phyloP scores from a whole-genome alignment of 1,140 invertebrate species.

The Parapsyche elsis region DNA sequence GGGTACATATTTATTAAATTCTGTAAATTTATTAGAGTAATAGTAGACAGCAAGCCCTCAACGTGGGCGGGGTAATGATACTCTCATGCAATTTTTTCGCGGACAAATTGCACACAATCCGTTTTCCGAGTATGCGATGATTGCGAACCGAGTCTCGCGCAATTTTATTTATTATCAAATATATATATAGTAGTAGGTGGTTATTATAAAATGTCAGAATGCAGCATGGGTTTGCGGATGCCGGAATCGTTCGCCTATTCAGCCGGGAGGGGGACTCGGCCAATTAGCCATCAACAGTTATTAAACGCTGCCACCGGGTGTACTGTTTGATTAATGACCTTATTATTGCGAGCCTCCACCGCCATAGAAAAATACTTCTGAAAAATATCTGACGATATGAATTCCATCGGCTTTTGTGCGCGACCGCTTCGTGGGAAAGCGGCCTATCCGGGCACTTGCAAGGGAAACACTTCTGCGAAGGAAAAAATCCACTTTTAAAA shows the following conservation, averaged over 20 bases:
- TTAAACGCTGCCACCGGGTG: slow-evolving; percentile 52
- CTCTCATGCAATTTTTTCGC: neutral
- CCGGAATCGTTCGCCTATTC: neutral
- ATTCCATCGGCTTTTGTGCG: slow-evolving; percentile 41
- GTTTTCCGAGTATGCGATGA: no score
- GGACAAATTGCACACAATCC: neutral
- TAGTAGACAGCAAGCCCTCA: neutral
- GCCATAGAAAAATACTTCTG: slow-evolving; percentile 54
- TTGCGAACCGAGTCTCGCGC: no score
- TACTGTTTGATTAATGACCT: slow-evolving; percentile 55
- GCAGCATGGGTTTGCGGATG: neutral
- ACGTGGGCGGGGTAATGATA: slow-evolving; percentile 3
- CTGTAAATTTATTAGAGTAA: no score
- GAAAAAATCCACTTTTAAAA: no score
- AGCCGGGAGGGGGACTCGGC: slow-evolving; percentile 6
- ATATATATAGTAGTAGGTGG: no score
- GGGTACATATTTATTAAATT: no score
- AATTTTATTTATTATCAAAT: no score
- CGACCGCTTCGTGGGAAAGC: slow-evolving; percentile 50
- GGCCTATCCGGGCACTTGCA: neutral
- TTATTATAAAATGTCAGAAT: neutral
- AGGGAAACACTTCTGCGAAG: neutral
- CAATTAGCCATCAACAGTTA: slow-evolving; percentile 55
- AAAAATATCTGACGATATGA: slow-evolving; percentile 55
- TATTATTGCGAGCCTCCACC: slow-evolving; percentile 51